Base-by-base conservation (phyloP, 1,140 invertebrate species). In the Drosophila quadrilineata region DNA sequence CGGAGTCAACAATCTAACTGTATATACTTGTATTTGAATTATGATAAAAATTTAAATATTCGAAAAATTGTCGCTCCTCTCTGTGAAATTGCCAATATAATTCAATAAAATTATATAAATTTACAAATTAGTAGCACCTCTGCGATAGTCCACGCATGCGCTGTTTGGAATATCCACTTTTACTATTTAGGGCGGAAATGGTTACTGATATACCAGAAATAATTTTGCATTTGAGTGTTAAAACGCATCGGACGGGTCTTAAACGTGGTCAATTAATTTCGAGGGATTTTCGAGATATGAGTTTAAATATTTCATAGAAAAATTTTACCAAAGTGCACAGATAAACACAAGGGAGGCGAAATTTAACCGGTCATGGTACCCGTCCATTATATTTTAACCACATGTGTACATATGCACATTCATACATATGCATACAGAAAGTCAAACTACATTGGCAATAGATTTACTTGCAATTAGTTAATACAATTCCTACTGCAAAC, bases 191-290 rank as follows among this genome's bases (percentile, higher is more conserved):
- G 87, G 87, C 87, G 87, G 87, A 88, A 87, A 87, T 82, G 82
- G 65, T 80, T 79, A 87, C 84, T 77, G 87, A 88, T 88, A 88
- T 88, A 88, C 87, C 79, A 84, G 72, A 88, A 88, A 85, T 88
- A 87, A 82, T 87, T 87, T 73, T 75, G 72, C 72, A 84, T 56
- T 62, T 52, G 60, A 49, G 58, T 53, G 56, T 69, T 72, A 73
- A 67, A 70, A 70, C 69, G 65, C 69, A 69, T 82, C 64, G 64
- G 84, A 86, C 80, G 64, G 57, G 65, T 74, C 71, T 74, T 46
- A 69, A 77, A 75, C 74, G 72, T 67, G 76, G 70, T 87, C 69
- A 70, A 57, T 38, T 67, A 38, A 48, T 64, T 29, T 43, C 36
- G 33, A 33, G 31, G 26, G 16, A 33, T 58, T 24, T 41, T 24